Base-by-base conservation (phyloP, 2,888 invertebrate genomes). In the Julus scanicus region DNA sequence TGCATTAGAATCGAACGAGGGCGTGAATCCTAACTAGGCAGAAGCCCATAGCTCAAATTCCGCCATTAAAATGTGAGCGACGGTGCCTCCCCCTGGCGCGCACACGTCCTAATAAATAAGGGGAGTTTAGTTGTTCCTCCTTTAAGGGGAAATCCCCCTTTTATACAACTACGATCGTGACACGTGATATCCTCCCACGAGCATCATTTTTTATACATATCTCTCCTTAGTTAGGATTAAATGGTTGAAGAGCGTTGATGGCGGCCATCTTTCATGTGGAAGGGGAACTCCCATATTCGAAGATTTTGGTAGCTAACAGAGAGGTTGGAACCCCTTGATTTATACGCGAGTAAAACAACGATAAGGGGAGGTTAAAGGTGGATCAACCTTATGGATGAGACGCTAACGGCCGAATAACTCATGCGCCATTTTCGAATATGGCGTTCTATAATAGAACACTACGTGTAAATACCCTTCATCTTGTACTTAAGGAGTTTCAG, bases 311-410 rank as follows among this genome's bases (percentile, higher is more conserved):
- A 63, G 63, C 63, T n/a, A 63, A 63, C n/a, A 63, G 17, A 17
- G 57, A 17, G 57, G 57, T 17, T 17, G 57, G 17, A 57, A 4
- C 1, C n/a, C 63, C 71, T 20, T 71, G 71, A 71, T 71, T 71
- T 71, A 71, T 20, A 71, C 4, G 29, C 6, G n/a, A 5, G 20
- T 71, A 71, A 71, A 71, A 71, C 29, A 71, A 29, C 71, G 71
- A 71, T 71, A 71, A 71, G 71, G 71, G 71, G 71, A 71, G 71
- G 71, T 71, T 71, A 71, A 71, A 71, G 29, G 71, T 29, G 29
- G 71, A 71, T 71, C 44, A 6, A 6, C 44, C 44, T 44, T 44
- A 44, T 44, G 44, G 44, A 44, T 44, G 44, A 44, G 44, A 44
- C 44, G 44, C 44, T 44, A 44, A 44, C 44, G 44, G 44, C 44